phyloP scores from a whole-genome alignment of 2,113 vertebrate genomes.

The Hyaena hyaena region DNA sequence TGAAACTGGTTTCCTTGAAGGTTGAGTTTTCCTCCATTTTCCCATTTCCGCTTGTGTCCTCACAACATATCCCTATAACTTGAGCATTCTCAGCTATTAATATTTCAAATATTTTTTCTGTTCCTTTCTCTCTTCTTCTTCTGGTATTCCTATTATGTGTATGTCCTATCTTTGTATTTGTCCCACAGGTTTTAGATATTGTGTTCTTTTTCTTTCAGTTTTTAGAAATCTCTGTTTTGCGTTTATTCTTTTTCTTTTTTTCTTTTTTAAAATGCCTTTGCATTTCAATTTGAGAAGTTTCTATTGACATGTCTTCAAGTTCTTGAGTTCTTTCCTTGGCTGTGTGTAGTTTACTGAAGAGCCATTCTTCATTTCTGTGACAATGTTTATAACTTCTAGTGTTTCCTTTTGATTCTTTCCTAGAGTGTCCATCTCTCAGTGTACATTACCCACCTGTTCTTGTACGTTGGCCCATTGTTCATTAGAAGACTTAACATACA shows the following conservation, averaged over 20 bases:
- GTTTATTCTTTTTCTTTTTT: too few relatives aligned
- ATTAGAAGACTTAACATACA: background rate
- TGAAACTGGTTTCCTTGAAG: background rate
- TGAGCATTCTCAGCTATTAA: background rate
- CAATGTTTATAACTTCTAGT: background rate
- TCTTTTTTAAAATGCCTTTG: background rate
- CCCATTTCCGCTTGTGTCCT: background rate
- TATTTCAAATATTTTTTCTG: background rate
- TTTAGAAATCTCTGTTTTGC: background rate
- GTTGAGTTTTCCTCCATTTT: background rate
- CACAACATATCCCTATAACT: background rate
- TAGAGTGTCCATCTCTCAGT: background rate
- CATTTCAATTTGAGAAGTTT: background rate
- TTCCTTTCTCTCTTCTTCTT: background rate
- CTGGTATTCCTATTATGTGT: background rate
- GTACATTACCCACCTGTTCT: background rate
- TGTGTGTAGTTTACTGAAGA: background rate
- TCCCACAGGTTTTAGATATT: background rate
- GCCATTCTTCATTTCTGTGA: background rate
- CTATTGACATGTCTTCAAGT: background rate
- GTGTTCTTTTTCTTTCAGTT: background rate
- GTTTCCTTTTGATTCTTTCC: background rate
- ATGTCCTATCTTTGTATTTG: background rate
- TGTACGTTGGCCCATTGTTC: background rate
- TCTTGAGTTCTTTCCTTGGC: background rate